Evolutionary conservation across 2,888 invertebrate genomes (phyloP).

Genomic region (Cantharis lateralis): DNA sequence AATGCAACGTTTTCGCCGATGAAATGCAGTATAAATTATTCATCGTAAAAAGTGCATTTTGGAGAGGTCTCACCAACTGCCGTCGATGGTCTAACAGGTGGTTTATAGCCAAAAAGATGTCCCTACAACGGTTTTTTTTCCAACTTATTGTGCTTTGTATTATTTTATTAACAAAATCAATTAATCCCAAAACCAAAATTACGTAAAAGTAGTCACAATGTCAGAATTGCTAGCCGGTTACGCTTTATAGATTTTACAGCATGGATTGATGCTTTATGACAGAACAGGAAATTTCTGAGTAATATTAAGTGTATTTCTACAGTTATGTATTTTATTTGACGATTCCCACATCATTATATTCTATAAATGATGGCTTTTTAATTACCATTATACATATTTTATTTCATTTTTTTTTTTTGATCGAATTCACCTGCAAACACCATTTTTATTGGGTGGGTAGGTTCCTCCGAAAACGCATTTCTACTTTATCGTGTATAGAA

Average conservation of each 20-base stretch:
- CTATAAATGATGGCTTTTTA: background rate
- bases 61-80: background rate
- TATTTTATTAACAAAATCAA: background rate
- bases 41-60: background rate
- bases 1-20: background rate
- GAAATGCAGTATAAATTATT: background rate
- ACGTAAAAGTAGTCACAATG: background rate
- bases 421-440: background rate
- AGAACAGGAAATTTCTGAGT: slow-evolving; percentile 51
- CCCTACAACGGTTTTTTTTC: slow-evolving; percentile 18
- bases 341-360: background rate
- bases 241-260: slow-evolving; percentile 46
- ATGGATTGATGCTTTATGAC: slow-evolving; percentile 52
- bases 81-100: slow-evolving; percentile 16
- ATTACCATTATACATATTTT: background rate
- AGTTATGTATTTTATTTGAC: slow-evolving; percentile 35
- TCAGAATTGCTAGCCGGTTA: slow-evolving; percentile 31
- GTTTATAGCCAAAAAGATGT: slow-evolving; percentile 19
- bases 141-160: slow-evolving; percentile 1
- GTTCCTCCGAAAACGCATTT: background rate
- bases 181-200: background rate
- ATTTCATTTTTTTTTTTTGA: background rate
- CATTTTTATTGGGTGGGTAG: background rate
- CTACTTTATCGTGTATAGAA: background rate
- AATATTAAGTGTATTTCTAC: slow-evolving; percentile 43